Evolutionary conservation across 92 coral and sea anemone species (phyloP).

Genomic region (Desmophyllum pertusum): DNA sequence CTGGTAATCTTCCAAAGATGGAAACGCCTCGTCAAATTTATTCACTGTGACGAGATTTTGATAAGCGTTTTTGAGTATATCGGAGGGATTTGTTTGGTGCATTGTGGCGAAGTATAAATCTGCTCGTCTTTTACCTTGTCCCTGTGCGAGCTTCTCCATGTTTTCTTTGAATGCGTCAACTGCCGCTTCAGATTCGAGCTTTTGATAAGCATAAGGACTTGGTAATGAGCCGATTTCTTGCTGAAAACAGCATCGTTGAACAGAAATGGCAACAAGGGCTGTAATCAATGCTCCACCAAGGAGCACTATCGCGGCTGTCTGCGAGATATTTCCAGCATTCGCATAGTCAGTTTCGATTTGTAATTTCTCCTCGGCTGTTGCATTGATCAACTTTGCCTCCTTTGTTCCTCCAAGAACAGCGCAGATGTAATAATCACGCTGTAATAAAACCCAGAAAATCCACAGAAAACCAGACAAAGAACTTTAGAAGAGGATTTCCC

Average conservation of each 20-base stretch:
- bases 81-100: constrained; percentile 66
- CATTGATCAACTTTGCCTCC: constrained; percentile 56
- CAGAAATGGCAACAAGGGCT: constrained; percentile 48
- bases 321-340: constrained; percentile 64
- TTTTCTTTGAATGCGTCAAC: constrained; percentile 65
- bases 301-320: constrained; percentile 60
- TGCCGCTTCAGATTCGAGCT: constrained; percentile 75
- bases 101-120: constrained; percentile 71
- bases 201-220: constrained; percentile 69
- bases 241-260: constrained; percentile 73
- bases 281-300: constrained; percentile 55
- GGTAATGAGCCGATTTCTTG: constrained; percentile 71
- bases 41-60: constrained; percentile 65
- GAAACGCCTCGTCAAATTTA: constrained; percentile 70
- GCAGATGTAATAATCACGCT: constrained; percentile 70
- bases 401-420: constrained; percentile 65
- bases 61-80: constrained; percentile 68
- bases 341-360: constrained; percentile 60
- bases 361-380: constrained; percentile 43
- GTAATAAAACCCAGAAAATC: constrained; percentile 78
- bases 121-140: constrained; percentile 79
- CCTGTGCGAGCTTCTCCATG: constrained; percentile 78
- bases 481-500: constrained; percentile 45
- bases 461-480: constrained; percentile 62
- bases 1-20: constrained; percentile 70